Evolutionary conservation across 2,797 vertebrate species (phyloP).

Genomic region (Mus minutoides): DNA sequence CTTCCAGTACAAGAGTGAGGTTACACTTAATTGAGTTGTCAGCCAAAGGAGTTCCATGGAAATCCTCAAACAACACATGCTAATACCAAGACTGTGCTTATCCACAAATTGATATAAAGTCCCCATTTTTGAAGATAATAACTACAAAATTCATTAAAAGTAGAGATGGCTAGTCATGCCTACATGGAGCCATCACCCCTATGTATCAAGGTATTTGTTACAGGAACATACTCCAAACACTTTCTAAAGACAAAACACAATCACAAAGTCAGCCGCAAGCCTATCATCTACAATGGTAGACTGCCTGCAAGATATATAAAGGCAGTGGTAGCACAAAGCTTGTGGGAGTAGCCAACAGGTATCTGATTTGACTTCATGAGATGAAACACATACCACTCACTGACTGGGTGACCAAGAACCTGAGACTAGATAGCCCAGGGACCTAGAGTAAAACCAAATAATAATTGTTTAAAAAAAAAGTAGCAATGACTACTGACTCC

Average conservation of each 20-base stretch:
- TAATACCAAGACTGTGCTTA: background rate
- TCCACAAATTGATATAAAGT: background rate
- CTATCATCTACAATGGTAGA: background rate
- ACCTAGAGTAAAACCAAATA: background rate
- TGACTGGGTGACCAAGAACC: background rate
- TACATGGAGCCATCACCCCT: background rate
- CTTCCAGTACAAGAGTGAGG: background rate
- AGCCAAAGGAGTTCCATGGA: background rate
- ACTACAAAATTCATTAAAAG: background rate
- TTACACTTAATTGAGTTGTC: background rate
- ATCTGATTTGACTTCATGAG: background rate
- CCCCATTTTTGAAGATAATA: background rate
- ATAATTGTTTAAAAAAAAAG: background rate
- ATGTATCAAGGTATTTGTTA: background rate
- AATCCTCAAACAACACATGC: background rate
- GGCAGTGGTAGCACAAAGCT: background rate
- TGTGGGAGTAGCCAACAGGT: background rate
- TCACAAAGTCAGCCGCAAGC: background rate
- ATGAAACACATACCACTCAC: background rate
- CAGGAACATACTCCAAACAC: background rate
- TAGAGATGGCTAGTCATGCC: background rate
- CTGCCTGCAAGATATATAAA: too few relatives aligned
- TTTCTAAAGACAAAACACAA: background rate
- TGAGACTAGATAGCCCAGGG: too few relatives aligned
- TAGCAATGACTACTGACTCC: background rate